Conservation (phyloP, 2,797 vertebrate genomes). For the Mormyrops attenuatus region DNA sequence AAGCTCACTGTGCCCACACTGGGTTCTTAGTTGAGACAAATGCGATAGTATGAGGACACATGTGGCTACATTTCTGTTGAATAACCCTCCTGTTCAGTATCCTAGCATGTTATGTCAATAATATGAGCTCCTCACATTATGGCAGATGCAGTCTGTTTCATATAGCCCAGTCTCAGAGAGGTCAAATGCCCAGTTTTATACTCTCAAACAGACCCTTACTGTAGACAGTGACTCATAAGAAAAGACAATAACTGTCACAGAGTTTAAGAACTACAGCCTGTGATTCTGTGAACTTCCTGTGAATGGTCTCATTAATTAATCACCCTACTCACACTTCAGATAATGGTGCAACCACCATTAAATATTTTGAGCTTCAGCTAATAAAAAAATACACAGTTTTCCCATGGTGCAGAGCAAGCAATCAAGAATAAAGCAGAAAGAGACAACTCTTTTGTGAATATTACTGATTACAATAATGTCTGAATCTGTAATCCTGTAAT, state of each 20-base stretch:
- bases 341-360: not conserved
- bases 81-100: not conserved
- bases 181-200: not conserved
- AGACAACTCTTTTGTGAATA: not conserved
- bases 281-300: not conserved
- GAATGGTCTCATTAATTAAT: not conserved
- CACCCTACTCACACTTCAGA: not conserved
- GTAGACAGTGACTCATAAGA: not conserved
- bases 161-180: not conserved
- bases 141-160: not conserved
- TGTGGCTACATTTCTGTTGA: not conserved
- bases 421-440: not conserved
- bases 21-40: conserved; percentile 3
- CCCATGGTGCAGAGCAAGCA: not conserved
- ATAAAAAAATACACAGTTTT: not conserved
- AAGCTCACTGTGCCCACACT: not conserved
- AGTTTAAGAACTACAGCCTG: not conserved
- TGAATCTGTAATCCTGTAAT: conserved; percentile 22
- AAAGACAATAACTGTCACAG: conserved; percentile 9
- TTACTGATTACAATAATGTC: not conserved
- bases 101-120: not conserved
- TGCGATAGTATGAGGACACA: not conserved
- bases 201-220: not conserved
- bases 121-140: not conserved
- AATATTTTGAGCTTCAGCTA: not conserved